A percentile compares a stretch with the other conserved stretches of the same genome.
These are phyloP conservation scores for Amblyraja radiata DNA, from an alignment of 2,797 vertebrate species.

Conservation along the genomic window DNA sequence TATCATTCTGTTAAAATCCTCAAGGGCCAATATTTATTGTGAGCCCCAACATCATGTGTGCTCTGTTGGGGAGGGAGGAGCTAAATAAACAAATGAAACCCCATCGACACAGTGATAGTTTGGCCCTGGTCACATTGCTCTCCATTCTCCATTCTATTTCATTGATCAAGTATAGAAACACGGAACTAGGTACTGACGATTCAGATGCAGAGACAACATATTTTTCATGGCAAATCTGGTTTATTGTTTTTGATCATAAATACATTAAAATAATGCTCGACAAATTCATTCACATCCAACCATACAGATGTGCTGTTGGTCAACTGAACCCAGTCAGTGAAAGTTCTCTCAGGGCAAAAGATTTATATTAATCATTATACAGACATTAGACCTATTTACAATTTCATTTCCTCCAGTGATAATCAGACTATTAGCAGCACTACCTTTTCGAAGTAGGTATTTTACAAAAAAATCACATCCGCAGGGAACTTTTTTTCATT, in stretches of 20 bases:
- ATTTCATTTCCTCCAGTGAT: not conserved
- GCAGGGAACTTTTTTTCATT: not conserved
- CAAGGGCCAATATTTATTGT: no score
- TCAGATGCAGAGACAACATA: not conserved
- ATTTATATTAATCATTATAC: not conserved
- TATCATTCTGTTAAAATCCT: no score
- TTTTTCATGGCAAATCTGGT: not conserved
- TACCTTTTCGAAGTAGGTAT: not conserved
- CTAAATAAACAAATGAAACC: no score
- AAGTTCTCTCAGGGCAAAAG: not conserved
- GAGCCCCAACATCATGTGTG: no score
- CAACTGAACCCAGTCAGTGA: no score
- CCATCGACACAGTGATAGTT: no score
- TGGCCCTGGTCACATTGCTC: no score
- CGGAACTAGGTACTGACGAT: no score
- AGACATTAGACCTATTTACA: not conserved
- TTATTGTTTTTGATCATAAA: not conserved
- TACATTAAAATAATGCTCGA: not conserved
- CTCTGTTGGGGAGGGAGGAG: no score
- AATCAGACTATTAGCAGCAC: not conserved
- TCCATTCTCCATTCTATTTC: no score
- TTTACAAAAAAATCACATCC: not conserved
- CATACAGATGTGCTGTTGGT: not conserved
- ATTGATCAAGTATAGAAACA: no score
- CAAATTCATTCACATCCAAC: not conserved